Evolutionary conservation across 1,140 invertebrate genomes (phyloP), one percentile per base, ranked within the genome.

Genomic region (Leptinotarsa undecemlineata): DNA sequence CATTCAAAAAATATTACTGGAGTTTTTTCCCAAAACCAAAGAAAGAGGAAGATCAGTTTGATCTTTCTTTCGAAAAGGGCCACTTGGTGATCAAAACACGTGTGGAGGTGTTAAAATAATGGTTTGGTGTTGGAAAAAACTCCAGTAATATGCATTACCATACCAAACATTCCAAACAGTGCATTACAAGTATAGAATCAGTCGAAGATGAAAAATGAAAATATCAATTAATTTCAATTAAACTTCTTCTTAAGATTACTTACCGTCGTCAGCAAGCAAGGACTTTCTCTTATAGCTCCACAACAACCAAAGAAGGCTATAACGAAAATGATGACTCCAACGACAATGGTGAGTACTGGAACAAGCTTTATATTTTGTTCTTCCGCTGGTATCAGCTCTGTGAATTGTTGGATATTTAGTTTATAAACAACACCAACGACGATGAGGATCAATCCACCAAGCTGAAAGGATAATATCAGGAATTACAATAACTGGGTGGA

Each of bases 261-360:
- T 86, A 93, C 92, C 42, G 92, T 94, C n/a, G 93, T 89, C 51
- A 95, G 91, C 93, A 95, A 93, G 85, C 93, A 94, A 78, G 92
- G 90, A 81, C 91, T 94, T 84, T 96, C 94, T 80, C 92, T 93
- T 2, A 94, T 86, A 19, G 94, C 94, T 33, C 95, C 95, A 77
- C 94, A 96, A 85, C 94, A 96, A 76, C 95, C 95, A 75, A 96
- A 92, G 87, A 95, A 95, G 20, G 94, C 93, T 13, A 95, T 92
- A 60, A 95, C 87, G 82, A 95, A 93, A 75, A 95, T 92, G 63
- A 94, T 89, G 15, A 90, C 84, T n/a, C 94, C 94, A n/a, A 94
- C 90, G 75, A 93, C 89, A 80, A 95, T 94, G 61, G 95, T 86
- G 57, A 96, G 88, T 17, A 91, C 90, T 17, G 94, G 92, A 33